Evolutionary conservation across 2,888 invertebrate species (phyloP), one percentile per base, ranked within the genome.

Genomic region (Pocota personata): DNA sequence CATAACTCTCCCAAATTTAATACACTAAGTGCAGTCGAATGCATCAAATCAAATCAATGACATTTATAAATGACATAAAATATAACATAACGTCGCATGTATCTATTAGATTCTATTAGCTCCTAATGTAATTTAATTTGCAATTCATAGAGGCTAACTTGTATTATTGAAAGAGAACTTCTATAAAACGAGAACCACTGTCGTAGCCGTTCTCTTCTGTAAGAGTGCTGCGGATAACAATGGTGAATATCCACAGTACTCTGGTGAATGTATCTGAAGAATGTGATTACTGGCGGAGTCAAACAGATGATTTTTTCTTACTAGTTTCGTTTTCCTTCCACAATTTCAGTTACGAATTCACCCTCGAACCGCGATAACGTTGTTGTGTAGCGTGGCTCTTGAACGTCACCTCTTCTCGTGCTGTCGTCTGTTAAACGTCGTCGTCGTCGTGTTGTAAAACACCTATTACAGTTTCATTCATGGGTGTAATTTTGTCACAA

Each of bases 381-480:
- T 43, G 72, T 48, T 30, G 55, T 66, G 71, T 52, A 32, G 58
- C 66, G 48, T 55, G 21, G 60, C 14, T 52, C 19, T 50, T 30
- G 58, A 79, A 75, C 73, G 73, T 71, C 66, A 30, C 48, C 19
- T 84, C 66, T 60, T 76, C 19, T 72, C 86, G 86, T 80, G 62
- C 57, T 35, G 76, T 82, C 10, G 21, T 58, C 58, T 24, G 58
- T 37, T 35, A 37, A 10, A 55, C 67, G 50, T 55, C 16, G 43
- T 52, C 27, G 43, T 75, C 64, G 50, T 76, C 32, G 69, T 67
- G 66, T 52, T 80, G 73, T 62, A 67, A 67, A 66, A 60, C 52
- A 64, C 66, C 52, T 82, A 62, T 73, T 43, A 55, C 48, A 76
- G 52, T 79, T 82, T 86, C 86, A 86, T 86, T 86, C 86, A 86